Evolutionary conservation across 2,113 vertebrate species (phyloP), one percentile per base, ranked within the genome.

Genomic region (Pitta sordida): DNA sequence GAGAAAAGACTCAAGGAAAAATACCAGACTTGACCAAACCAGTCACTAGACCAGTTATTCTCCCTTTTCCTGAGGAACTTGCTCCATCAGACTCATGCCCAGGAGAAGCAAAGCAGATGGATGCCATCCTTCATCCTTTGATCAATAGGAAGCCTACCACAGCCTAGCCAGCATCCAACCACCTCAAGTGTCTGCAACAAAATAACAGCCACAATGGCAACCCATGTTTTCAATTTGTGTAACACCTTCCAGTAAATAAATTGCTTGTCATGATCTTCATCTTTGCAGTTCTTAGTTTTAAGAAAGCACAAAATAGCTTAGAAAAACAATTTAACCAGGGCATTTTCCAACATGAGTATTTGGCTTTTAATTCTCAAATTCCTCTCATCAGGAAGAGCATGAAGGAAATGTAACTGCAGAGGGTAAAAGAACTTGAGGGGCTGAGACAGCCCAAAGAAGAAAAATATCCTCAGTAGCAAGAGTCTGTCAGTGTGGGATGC

Each of bases 31-130:
- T 69, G 39, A 62, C 17, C 69, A 69, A 77, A 53, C 41, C 81
- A n/a, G 22, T 32, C 34, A 75, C 74, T 44, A 64, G 48, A 65
- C 71, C 93, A 53, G 7, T 77, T 76, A 80, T 97, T 46, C 30
- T 97, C 39, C 93, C 95, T 83, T 97, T 97, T 92, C 97, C 98
- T 43, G 49, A 65, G 62, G 62, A 79, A 71, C 20, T 24, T 55
- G 71, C 77, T 37, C 37, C 7, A 30, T 96, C 97, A 71, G 65
- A 83, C 7, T 43, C 92, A 12, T 98, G 97, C n/a, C 97, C 97
- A 77, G 97, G 97, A 81, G 68, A 96, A 37, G 93, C 63, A 60
- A 44, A 36, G 24, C 0, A 20, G 9, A 0, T 0, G 3, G 24
- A 58, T 9, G 6, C 4, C 53, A 69, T 95, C 27, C 6, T 98